Evolutionary conservation across 2,113 vertebrate species (phyloP), one percentile per base, ranked within the genome.

Genomic region (Sporophila hypoxantha): DNA sequence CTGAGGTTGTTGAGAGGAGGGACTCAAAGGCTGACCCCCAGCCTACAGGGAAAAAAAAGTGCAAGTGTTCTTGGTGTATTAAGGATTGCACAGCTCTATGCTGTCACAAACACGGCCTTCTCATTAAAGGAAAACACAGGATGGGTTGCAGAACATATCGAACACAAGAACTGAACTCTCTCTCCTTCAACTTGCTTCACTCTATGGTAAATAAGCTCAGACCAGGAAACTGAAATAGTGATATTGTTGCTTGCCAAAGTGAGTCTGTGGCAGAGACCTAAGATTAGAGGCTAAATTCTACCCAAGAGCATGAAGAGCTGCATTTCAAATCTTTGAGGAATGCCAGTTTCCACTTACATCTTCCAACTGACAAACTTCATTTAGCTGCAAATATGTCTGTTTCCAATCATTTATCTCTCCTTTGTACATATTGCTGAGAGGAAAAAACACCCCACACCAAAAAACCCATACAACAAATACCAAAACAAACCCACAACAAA

Each of bases 11-110:
- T 99, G 99, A 0, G 98, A 97, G 61, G 98, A 97, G 32, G 99
- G 99, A 84, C 99, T 99, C 50, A 99, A 86, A 32, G 99, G 97
- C 95, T 99, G 99, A 82, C 96, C 96, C 5, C 97, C 94, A 49
- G 98, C 98, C 98, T 98, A 69, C 17, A 37, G 16, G 23, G 25
- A 20, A 14, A 17, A 44, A 14, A 15, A 18, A 2, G 26, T 15
- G 0, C 13, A 53, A 42, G 7, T 20, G 36, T 59, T 87, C 14
- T 62, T 55, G 29, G 39, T 39, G 73, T n/a, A 12, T 15, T 39
- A 36, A 32, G 61, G 47, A 52, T 29, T 41, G 30, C 27, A 39
- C 2, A n/a, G 8, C 17, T 66, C 60, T 62, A 6, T 14, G 8
- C 55, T 27, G 39, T 37, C 60, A 78, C 23, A 69, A 36, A 65